phyloP scores from a whole-genome alignment of 2,113 vertebrate genomes.

The Anser cygnoides region DNA sequence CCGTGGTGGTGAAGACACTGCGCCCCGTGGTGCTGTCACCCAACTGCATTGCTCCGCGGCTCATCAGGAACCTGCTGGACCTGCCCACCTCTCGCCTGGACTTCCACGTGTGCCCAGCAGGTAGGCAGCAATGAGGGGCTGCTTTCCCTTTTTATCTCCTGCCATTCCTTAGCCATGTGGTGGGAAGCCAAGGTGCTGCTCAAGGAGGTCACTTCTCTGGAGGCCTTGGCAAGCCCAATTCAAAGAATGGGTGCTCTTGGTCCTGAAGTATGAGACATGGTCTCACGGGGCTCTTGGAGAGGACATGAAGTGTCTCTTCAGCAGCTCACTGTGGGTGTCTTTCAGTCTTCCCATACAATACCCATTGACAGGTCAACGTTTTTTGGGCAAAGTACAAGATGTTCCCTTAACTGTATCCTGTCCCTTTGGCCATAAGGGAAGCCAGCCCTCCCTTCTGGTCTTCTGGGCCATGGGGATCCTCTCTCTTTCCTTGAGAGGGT shows the following conservation, averaged over 20 bases:
- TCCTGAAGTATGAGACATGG: not conserved
- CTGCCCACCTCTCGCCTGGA: slow-evolving; percentile 86
- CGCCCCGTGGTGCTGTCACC: slow-evolving; percentile 90
- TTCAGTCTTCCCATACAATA: not conserved
- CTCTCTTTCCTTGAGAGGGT: not conserved
- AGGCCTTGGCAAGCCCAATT: not conserved
- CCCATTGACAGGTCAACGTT: not conserved
- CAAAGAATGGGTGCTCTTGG: not conserved
- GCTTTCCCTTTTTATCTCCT: not conserved
- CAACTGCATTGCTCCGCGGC: slow-evolving; percentile 80
- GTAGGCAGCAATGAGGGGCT: slow-evolving; percentile 62
- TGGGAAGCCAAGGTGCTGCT: not conserved
- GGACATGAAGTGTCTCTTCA: not conserved
- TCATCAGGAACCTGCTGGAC: slow-evolving; percentile 90
- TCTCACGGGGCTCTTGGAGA: not conserved
- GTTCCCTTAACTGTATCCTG: not conserved
- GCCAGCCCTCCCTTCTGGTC: not conserved
- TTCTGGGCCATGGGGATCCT: not conserved
- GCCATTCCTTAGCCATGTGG: not conserved
- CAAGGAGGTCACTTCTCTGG: not conserved
- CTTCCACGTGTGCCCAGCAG: slow-evolving; percentile 87
- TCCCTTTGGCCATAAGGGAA: not conserved
- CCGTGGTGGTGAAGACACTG: slow-evolving; percentile 75
- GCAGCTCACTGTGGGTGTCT: not conserved
- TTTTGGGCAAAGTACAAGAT: not conserved